phyloP scores from a whole-genome alignment of 2,113 vertebrate species.

The Hystrix cristata region DNA sequence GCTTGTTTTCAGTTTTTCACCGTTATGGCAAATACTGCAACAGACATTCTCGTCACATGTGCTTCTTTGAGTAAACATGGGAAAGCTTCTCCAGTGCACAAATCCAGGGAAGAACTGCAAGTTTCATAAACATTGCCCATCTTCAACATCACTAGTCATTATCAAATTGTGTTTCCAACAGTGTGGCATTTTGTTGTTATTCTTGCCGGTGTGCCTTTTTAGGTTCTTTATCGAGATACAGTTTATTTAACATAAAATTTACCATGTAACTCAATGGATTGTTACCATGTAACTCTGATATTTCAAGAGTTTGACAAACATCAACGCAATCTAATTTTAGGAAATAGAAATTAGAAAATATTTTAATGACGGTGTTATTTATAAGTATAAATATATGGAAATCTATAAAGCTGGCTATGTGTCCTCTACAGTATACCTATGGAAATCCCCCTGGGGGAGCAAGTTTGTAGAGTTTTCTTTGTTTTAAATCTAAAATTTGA shows the following conservation, averaged over 20 bases:
- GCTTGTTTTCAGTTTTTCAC: neutral
- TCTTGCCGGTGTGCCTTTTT: neutral
- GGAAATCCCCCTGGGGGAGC: neutral
- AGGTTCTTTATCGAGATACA: neutral
- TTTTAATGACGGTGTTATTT: neutral
- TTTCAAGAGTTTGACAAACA: neutral
- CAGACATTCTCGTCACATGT: neutral
- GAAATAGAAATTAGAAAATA: neutral
- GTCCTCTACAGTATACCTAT: neutral
- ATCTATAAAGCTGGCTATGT: neutral
- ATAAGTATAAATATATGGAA: neutral
- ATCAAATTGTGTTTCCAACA: neutral
- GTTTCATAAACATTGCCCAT: neutral
- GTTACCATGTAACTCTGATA: neutral
- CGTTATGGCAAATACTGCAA: neutral
- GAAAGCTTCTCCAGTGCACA: neutral
- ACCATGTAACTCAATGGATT: neutral
- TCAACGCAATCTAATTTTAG: neutral
- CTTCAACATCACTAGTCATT: neutral
- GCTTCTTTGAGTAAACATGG: neutral
- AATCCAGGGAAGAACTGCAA: neutral
- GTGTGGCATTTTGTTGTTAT: neutral
- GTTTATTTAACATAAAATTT: neutral
- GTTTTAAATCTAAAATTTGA: constrained; percentile 54
- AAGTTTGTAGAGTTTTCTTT: neutral